Conservation (phyloP, 2,113 vertebrate genomes). For the Neotragus moschatus region DNA sequence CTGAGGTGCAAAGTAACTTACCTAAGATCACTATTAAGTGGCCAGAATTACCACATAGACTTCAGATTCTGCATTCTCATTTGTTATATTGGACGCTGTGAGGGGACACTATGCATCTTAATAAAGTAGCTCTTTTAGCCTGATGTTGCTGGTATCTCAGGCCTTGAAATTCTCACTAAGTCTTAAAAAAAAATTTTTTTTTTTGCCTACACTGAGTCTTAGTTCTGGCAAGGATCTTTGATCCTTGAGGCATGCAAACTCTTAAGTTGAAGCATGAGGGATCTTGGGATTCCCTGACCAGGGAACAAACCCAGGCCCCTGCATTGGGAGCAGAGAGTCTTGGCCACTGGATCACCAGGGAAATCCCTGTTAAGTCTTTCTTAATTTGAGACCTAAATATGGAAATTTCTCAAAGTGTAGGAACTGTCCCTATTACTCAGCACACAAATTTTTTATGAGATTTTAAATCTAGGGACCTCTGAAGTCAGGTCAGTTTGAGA, state of each 20-base stretch:
- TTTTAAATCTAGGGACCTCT: background rate
- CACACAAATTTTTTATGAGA: background rate
- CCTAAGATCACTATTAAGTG: background rate
- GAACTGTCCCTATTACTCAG: background rate
- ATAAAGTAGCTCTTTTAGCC: background rate
- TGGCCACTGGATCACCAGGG: background rate
- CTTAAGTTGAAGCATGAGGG: background rate
- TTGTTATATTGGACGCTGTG: background rate
- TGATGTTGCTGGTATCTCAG: background rate
- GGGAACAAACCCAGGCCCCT: background rate
- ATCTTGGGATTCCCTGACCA: background rate
- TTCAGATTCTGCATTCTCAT: background rate
- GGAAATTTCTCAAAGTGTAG: background rate
- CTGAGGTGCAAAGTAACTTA: background rate
- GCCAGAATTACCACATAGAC: background rate
- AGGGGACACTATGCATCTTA: background rate
- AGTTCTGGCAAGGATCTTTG: background rate
- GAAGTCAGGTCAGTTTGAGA: background rate
- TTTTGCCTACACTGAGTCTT: background rate
- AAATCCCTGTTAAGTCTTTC: background rate
- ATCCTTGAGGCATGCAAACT: background rate
- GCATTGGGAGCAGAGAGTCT: background rate
- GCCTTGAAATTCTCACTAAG: background rate
- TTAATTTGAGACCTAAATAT: background rate
- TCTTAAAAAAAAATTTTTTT: background rate